Base-by-base conservation (phyloP, 2,797 vertebrate species). In the Macrochelys suwanniensis region DNA sequence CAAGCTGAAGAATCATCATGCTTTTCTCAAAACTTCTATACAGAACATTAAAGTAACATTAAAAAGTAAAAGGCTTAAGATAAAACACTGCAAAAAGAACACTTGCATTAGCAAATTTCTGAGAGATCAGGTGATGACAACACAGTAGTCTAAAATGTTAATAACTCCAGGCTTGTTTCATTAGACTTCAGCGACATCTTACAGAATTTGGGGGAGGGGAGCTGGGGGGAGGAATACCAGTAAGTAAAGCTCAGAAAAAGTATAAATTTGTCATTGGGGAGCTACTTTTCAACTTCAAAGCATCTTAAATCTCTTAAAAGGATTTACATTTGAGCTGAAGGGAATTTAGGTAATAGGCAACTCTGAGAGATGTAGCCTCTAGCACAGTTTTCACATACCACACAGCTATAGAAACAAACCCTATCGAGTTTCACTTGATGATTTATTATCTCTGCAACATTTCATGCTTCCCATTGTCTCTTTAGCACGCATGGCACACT, bases 301-400 rank as follows among this genome's bases (percentile, higher is more conserved):
- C 47, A 21, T 59, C 80, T 92, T 92, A 77, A 71, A 77, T 84
- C 94, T 97, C 94, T 96, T 97, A 91, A 97, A 97, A 97, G 97
- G 97, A 97, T 98, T 98, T 98, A 97, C 92, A 65, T 94, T 95
- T 96, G 86, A 98, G 96, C 89, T 88, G 95, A 95, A 93, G 95
- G 96, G 97, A 97, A 97, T 86, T 93, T 90, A 89, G 92, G 96
- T 95, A 96, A 95, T 97, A 95, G 96, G 97, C 93, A 97, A 93
- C 93, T 97, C 61, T 97, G 97, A 82, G 96, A 94, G 96, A 97
- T 82, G 47, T 97, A 88, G 95, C 95, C 96, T 94, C 96, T 84
- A 93, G 91, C 94, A 88, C 7, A 94, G 90, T 84, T 87, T 93
- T 96, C 92, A 84, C 91, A 82, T 93, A 96, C 93, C 89, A 94